Base-by-base conservation (phyloP, 30 jellyfish, hydroid and myxozoan genomes). In the Aurelia aurita region DNA sequence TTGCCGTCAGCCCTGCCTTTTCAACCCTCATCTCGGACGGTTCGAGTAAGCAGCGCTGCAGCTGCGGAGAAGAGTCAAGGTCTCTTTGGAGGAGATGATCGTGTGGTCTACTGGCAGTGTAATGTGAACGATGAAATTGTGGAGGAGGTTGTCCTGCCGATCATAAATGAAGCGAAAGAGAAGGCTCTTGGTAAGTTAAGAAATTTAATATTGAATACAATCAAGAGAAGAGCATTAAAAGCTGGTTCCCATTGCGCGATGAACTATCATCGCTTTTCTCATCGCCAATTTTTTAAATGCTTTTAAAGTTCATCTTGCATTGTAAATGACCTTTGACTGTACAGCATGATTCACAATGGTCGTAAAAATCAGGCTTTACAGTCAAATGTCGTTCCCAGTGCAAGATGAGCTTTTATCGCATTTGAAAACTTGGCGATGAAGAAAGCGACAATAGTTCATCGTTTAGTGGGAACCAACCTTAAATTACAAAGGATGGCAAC, bases 61-160 rank as follows among this genome's bases (percentile, higher is more conserved):
- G 90, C 91, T 25, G 88, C 87, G 28, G 97, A 79, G 58, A 70
- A 80, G 8, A 88, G 91, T 64, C 87, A 72, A 39, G 94, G 95
- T 3, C n/a, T 63, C 45, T 46, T 88, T 59, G 95, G 87, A 3
- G 95, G 69, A 22, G 88, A 92, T 55, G 86, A 80, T 19, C 34
- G 85, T 10, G 87, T 79, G 27, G 91, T 94, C n/a, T 88, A 94
- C 85, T 79, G 96, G 97, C 95, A 86, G 51, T 94, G 99, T 64
- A 91, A 80, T 21, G 97, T 87, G 53, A 86, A 45, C 6, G 86
- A 84, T 13, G 94, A 84, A 70, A 63, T 84, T 47, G 62, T 79
- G 46, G 95, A 89, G 74, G 97, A 89, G 61, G 39, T 94, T 23
- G 53, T 84, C 29, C 29, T 94, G 68, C 96, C 96, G 2, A 25